phyloP scores from a whole-genome alignment of 2,888 invertebrate species.

The Sinopyrophorus schimmeli region DNA sequence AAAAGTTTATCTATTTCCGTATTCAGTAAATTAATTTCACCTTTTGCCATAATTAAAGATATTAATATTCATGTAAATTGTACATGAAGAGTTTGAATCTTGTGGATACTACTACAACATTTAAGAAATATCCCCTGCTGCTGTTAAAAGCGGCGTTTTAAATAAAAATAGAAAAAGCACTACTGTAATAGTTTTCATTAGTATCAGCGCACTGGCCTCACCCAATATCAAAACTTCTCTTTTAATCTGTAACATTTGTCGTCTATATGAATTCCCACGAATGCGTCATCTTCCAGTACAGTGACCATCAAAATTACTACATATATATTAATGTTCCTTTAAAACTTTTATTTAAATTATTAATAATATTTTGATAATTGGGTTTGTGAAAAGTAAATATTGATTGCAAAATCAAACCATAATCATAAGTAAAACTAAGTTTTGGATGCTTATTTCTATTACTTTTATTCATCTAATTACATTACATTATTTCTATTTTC shows the following conservation, averaged over 20 bases:
- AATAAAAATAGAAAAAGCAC: constrained; percentile 11
- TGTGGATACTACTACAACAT: constrained; percentile 2
- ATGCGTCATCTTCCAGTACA: constrained; percentile 8
- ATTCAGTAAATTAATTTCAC: constrained; percentile 19
- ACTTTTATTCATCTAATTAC: too few relatives aligned
- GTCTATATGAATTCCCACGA: not conserved
- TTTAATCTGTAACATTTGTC: constrained; percentile 4
- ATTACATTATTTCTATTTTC: too few relatives aligned
- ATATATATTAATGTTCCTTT: too few relatives aligned
- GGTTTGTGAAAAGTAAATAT: too few relatives aligned
- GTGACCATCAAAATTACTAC: too few relatives aligned
- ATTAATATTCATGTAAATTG: constrained; percentile 2
- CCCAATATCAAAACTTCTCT: constrained; percentile 11
- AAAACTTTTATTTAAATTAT: too few relatives aligned
- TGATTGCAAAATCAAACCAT: too few relatives aligned
- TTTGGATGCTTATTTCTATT: too few relatives aligned
- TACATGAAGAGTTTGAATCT: not conserved
- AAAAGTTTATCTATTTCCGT: constrained; percentile 18
- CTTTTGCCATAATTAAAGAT: constrained; percentile 15
- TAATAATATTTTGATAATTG: too few relatives aligned
- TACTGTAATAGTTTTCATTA: not conserved
- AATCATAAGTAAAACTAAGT: too few relatives aligned
- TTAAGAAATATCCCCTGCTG: constrained; percentile 7
- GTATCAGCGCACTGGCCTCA: constrained; percentile 8
- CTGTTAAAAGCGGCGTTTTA: constrained; percentile 10